Conservation (phyloP, 2,113 vertebrate genomes). For the Esox niger region DNA sequence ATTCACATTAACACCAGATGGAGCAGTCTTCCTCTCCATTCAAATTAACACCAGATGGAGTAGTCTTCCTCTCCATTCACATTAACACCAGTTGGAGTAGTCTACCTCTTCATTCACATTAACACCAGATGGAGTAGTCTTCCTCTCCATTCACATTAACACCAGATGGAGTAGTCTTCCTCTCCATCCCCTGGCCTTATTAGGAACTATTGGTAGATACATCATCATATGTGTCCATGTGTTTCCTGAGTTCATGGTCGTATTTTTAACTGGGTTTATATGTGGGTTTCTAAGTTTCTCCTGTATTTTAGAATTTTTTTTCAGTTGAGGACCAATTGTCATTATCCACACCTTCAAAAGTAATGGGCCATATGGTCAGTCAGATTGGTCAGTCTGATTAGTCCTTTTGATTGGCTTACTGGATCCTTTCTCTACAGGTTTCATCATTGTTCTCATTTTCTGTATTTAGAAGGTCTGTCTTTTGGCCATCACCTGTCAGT, state of each 20-base stretch:
- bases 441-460: conserved; percentile 40
- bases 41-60: conserved; percentile 40
- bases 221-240: neutral
- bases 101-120: conserved; percentile 7
- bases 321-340: neutral
- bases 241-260: neutral
- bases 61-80: neutral
- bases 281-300: neutral
- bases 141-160: conserved; percentile 1
- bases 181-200: neutral
- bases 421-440: conserved; percentile 10
- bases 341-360: neutral
- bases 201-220: neutral
- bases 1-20: conserved; percentile 39
- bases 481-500: conserved; percentile 56
- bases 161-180: conserved; percentile 35
- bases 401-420: neutral
- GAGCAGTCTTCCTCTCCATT: conserved; percentile 8
- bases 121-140: conserved; percentile 36
- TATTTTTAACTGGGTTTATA: neutral
- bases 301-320: neutral
- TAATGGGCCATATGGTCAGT: neutral
- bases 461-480: conserved; percentile 35
- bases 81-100: conserved; percentile 36
- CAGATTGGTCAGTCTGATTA: neutral